Evolutionary conservation across 1,140 invertebrate genomes (phyloP).

Genomic region (Drosophila murphyi): DNA sequence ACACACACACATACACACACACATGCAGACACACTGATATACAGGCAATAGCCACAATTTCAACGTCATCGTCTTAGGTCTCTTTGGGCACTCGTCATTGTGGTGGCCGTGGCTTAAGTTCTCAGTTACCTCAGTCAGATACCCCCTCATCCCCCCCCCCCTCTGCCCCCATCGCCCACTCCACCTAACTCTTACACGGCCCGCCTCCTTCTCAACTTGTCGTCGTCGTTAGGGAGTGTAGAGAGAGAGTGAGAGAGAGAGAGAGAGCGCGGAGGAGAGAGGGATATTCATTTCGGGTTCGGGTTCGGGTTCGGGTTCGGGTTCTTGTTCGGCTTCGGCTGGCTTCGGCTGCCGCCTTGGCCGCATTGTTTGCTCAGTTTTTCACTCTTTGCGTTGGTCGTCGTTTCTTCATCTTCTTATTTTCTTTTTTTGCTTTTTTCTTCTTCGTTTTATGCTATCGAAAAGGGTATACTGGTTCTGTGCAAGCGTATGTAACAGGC

Average conservation of each 20-base stretch:
- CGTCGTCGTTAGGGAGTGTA: slow-evolving; percentile 6
- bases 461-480: background rate
- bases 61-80: slow-evolving; percentile 52
- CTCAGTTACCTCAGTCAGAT: background rate
- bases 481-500: too few species aligned
- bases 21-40: slow-evolving; percentile 4
- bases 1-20: slow-evolving; percentile 32
- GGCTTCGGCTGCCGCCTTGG: slow-evolving; percentile 36
- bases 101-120: slow-evolving; percentile 30
- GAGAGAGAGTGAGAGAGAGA: background rate
- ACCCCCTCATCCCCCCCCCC: background rate
- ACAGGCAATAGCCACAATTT: slow-evolving; percentile 44
- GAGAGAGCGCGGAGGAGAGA: background rate
- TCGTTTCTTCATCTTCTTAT: slow-evolving; percentile 23
- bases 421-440: slow-evolving; percentile 1
- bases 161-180: background rate
- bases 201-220: slow-evolving; percentile 35
- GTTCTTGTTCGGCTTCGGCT: background rate
- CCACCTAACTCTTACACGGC: slow-evolving; percentile 27
- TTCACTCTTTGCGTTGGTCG: slow-evolving; percentile 77
- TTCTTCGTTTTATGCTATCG: too few species aligned
- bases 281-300: background rate
- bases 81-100: slow-evolving; percentile 44
- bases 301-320: slow-evolving; percentile 7
- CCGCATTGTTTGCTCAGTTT: slow-evolving; percentile 70